Conservation (phyloP, 2,113 vertebrate genomes). For the Neofelis nebulosa region DNA sequence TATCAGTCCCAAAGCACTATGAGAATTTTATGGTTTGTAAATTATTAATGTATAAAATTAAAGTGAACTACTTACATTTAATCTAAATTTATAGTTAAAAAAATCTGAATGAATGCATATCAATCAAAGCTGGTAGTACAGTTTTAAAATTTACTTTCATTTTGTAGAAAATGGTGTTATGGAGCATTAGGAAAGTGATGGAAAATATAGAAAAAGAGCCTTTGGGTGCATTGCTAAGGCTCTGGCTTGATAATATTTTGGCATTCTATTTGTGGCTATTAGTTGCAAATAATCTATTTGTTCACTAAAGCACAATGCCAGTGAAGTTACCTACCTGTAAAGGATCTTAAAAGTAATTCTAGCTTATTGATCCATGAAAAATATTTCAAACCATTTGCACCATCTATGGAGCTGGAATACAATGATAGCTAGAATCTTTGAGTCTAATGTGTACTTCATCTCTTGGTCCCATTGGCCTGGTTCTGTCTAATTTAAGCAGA, state of each 20-base stretch:
- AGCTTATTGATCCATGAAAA: not conserved
- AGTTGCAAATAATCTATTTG: not conserved
- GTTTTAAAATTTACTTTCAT: not conserved
- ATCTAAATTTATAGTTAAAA: not conserved
- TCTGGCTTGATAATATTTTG: not conserved
- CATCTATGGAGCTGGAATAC: not conserved
- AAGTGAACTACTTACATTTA: not conserved
- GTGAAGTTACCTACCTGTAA: not conserved
- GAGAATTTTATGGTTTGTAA: not conserved
- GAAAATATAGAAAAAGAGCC: not conserved
- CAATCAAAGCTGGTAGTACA: not conserved
- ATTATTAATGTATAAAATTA: not conserved
- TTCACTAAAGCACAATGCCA: not conserved
- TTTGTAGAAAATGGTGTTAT: not conserved
- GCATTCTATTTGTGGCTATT: not conserved
- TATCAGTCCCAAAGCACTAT: not conserved
- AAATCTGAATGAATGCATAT: not conserved
- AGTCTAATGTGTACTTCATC: not conserved
- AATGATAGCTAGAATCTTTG: not conserved
- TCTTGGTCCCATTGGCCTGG: not conserved
- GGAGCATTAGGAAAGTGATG: not conserved
- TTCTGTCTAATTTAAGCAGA: not conserved
- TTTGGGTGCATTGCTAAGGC: not conserved
- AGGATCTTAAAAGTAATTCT: not conserved
- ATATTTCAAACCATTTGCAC: rapidly evolving